phyloP scores from a whole-genome alignment of 2,888 invertebrate genomes.

The Sminthurinus aureus region DNA sequence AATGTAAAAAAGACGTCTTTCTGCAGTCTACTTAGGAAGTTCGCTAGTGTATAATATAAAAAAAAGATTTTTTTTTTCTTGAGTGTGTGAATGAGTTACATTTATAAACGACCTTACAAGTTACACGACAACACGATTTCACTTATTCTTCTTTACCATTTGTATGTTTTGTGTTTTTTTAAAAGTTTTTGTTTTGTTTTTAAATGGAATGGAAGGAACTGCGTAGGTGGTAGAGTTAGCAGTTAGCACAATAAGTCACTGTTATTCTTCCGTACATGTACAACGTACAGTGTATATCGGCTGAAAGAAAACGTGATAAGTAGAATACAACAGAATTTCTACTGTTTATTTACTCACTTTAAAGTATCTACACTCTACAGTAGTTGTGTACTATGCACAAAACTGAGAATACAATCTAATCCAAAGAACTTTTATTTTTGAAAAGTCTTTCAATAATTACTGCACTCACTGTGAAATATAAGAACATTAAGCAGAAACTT shows the following conservation, averaged over 20 bases:
- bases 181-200: background rate
- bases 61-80: background rate
- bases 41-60: background rate
- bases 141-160: background rate
- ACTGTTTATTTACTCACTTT: background rate
- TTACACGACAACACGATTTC: background rate
- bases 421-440: background rate
- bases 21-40: background rate
- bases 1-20: background rate
- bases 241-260: background rate
- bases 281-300: background rate
- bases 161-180: background rate
- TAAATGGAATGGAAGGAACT: too few relatives aligned
- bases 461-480: background rate
- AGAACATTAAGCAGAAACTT: background rate
- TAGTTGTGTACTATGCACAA: too few relatives aligned
- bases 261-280: background rate
- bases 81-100: background rate
- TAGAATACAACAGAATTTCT: background rate
- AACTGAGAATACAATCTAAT: background rate
- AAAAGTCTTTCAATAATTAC: background rate
- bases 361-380: background rate
- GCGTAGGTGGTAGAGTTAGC: too few relatives aligned
- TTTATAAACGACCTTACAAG: background rate
- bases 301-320: background rate